Base-by-base conservation (phyloP, 2,797 vertebrate genomes). In the Pseudocheirus occidentalis region DNA sequence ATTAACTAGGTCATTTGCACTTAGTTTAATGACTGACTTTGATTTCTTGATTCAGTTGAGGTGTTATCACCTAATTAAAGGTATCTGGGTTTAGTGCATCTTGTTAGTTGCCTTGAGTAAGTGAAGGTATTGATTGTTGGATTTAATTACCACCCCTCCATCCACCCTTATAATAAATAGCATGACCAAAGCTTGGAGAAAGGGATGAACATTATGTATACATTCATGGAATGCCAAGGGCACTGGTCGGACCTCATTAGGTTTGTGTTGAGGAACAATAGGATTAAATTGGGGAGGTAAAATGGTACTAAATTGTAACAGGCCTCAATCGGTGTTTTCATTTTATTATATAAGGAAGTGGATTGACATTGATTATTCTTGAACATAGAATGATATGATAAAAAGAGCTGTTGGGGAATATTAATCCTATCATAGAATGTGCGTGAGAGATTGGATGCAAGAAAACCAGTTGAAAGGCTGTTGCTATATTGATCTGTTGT, bases 271-370 rank as follows among this genome's bases (percentile, higher is more conserved):
- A 21, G 1, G 57, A 18, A 3, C 53, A 46, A 91, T 90, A 66
- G 62, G 54, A 54, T n/a, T 91, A 57, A 29, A 18, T 73, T 28
- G 13, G 50, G 1, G 90, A 91, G 21, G 12, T 58, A 93, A 92
- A 62, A 24, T 28, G 5, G 55, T 50, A 5, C 31, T 62, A 50
- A 12, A 21, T 66, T 91, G 34, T 55, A 21, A 29, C 29, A 55
- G 7, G 2, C 16, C 55, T 57, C 29, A 91, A 34, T 92, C 55
- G 92, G 40, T 46, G 21, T 46, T 94, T 92, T 92, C 95, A 89
- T 62, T 95, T 56, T 92, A n/a, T 93, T 87, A 56, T 92, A 21
- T 96, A 89, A 95, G n/a, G 94, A 93, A 93, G 58, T 52, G 34
- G 34, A 12, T 91, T 89, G 5, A 94, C 54, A 54, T 58, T 46